phyloP scores from a whole-genome alignment of 2,888 invertebrate genomes.

The Ceramica pisi region DNA sequence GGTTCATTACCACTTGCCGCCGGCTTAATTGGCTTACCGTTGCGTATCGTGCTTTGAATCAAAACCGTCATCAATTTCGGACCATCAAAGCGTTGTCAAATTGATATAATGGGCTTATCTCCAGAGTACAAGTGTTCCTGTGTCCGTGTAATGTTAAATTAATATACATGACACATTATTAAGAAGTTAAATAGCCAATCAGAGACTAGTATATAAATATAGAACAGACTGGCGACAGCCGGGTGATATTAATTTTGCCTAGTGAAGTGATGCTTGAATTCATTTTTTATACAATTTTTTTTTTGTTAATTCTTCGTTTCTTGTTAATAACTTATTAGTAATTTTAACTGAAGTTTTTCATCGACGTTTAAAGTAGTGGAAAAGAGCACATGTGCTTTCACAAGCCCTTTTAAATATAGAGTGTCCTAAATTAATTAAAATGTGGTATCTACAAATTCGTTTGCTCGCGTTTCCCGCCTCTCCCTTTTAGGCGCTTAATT shows the following conservation, averaged over 20 bases:
- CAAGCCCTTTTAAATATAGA: slow-evolving; percentile 45
- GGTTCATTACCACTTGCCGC: slow-evolving; percentile 85
- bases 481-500: slow-evolving; percentile 84
- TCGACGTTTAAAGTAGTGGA: not conserved
- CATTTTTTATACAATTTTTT: not conserved
- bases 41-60: slow-evolving; percentile 84
- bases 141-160: slow-evolving; percentile 31
- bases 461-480: slow-evolving; percentile 72
- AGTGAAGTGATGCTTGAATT: slow-evolving; percentile 2
- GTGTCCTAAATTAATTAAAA: slow-evolving; percentile 65
- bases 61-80: slow-evolving; percentile 75
- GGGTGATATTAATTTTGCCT: slow-evolving; percentile 31
- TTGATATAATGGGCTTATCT: slow-evolving; percentile 57
- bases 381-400: slow-evolving; percentile 13
- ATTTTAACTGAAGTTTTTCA: not conserved
- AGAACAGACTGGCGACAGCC: slow-evolving; percentile 21
- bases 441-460: slow-evolving; percentile 60
- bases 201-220: slow-evolving; percentile 33
- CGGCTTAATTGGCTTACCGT: slow-evolving; percentile 87
- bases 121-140: slow-evolving; percentile 25
- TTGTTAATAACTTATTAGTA: not conserved
- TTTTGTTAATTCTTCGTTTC: not conserved
- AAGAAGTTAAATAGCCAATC: slow-evolving; percentile 34
- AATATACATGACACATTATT: slow-evolving; percentile 35
- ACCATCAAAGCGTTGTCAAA: slow-evolving; percentile 70